A percentile compares a stretch with the other conserved stretches of the same genome.
These are phyloP conservation scores for Caenorhabditis auriculariae DNA, from an alignment of 2,888 invertebrate species.

Conservation along the genomic window DNA sequence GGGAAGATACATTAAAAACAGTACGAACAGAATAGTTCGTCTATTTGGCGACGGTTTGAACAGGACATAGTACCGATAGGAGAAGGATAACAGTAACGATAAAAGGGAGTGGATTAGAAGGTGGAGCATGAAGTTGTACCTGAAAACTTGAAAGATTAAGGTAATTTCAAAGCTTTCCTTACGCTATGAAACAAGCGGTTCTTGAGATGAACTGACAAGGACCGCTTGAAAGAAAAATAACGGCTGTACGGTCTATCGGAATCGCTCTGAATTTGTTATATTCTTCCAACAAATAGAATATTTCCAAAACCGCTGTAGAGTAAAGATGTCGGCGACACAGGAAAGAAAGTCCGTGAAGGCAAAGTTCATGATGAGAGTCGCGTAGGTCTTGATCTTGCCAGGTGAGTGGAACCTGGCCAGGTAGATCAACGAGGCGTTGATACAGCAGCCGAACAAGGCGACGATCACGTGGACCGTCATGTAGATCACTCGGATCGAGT, in stretches of 20 bases:
- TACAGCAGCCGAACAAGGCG: too few relatives aligned
- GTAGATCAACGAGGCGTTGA: too few relatives aligned
- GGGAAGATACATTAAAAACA: not conserved
- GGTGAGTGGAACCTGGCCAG: too few relatives aligned
- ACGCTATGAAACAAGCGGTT: not conserved
- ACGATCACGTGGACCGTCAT: too few relatives aligned
- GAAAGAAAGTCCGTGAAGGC: not conserved
- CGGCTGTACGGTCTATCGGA: not conserved
- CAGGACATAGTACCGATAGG: not conserved
- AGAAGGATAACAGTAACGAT: not conserved
- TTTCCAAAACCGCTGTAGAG: not conserved
- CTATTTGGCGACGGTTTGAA: not conserved
- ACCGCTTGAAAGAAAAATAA: not conserved
- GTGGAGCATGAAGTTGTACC: too few relatives aligned
- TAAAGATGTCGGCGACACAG: not conserved
- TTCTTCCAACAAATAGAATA: not conserved
- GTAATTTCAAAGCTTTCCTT: not conserved
- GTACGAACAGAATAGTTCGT: not conserved
- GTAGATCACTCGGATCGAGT: too few relatives aligned
- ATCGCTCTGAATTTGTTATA: not conserved
- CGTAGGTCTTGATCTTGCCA: too few relatives aligned
- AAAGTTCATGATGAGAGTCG: too few relatives aligned
- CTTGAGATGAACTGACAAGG: not conserved
- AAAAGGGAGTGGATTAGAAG: not conserved
- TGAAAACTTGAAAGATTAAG: not conserved